Evolutionary conservation across 2,888 invertebrate species (phyloP).

Genomic region (Nomada lathburiana): DNA sequence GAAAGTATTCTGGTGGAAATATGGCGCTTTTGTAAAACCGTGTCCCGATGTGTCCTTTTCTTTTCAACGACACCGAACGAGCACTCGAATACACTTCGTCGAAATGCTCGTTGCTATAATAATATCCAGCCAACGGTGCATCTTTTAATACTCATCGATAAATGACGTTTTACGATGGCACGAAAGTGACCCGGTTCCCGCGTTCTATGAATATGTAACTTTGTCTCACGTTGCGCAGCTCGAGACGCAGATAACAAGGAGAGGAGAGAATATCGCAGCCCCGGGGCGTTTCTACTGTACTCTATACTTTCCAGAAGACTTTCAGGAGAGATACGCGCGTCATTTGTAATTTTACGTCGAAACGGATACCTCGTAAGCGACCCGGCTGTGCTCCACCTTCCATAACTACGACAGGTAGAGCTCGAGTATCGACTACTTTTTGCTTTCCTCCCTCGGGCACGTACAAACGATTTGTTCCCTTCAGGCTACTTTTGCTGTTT

Average conservation of each 20-base stretch:
- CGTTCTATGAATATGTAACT: constrained; percentile 31
- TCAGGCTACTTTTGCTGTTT: constrained; percentile 16
- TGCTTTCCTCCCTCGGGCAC: constrained; percentile 16
- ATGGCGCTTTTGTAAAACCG: too few species aligned
- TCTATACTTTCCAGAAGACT: constrained; percentile 26
- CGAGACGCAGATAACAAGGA: constrained; percentile 45
- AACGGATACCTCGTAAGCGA: constrained; percentile 27
- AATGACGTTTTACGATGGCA: constrained; percentile 19
- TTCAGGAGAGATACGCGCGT: constrained; percentile 43
- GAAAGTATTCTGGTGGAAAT: too few species aligned
- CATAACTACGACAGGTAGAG: constrained; percentile 7
- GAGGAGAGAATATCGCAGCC: constrained; percentile 28
- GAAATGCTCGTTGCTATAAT: not conserved
- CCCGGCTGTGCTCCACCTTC: not conserved
- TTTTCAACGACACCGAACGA: too few species aligned
- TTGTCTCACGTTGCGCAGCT: constrained; percentile 3
- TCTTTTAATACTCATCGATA: constrained; percentile 37
- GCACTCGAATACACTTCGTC: not conserved
- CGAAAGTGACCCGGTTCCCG: constrained; percentile 25
- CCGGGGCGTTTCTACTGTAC: constrained; percentile 4
- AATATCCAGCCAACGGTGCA: constrained; percentile 4
- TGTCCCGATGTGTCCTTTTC: not conserved
- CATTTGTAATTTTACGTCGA: constrained; percentile 55
- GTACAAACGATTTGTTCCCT: constrained; percentile 35
- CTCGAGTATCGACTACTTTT: constrained; percentile 35